phyloP scores from a whole-genome alignment of 1,140 invertebrate species.

The Eriocheir sinensis region DNA sequence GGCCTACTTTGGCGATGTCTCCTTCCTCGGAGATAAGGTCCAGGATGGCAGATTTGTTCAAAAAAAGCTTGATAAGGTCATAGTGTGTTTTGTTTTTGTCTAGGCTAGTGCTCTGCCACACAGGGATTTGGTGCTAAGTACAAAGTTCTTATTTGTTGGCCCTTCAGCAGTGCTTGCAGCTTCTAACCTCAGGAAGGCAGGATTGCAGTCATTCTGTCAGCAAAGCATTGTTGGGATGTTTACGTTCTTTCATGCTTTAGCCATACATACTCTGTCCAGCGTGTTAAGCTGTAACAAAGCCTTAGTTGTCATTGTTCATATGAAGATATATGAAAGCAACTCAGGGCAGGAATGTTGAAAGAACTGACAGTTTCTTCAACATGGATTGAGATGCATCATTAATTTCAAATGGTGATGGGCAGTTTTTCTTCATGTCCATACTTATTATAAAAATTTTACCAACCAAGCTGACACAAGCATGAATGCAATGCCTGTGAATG shows the following conservation, averaged over 20 bases:
- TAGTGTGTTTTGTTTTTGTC: conserved; percentile 72
- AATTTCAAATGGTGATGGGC: too few species aligned
- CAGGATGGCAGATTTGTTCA: conserved; percentile 75
- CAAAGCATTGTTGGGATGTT: background rate
- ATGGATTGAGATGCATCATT: too few species aligned
- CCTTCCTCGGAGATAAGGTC: conserved; percentile 88
- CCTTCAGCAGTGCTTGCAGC: background rate
- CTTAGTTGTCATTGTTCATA: too few species aligned
- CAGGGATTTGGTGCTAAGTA: conserved; percentile 68
- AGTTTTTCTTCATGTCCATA: too few species aligned
- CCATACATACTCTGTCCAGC: too few species aligned
- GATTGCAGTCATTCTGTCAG: background rate
- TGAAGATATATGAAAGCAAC: too few species aligned
- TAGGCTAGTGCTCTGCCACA: conserved; percentile 60
- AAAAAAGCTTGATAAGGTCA: conserved; percentile 77
- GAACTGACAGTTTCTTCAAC: too few species aligned
- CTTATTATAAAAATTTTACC: too few species aligned
- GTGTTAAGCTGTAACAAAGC: too few species aligned
- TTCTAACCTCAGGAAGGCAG: background rate
- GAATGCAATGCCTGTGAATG: background rate
- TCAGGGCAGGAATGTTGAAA: too few species aligned
- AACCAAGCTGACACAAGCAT: too few species aligned
- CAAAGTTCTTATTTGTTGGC: conserved; percentile 25
- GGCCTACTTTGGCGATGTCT: conserved; percentile 97
- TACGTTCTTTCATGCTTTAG: too few species aligned